These are phyloP conservation scores for Ennomos erosarius DNA, from an alignment of 2,888 invertebrate genomes.

Conservation along the genomic window DNA sequence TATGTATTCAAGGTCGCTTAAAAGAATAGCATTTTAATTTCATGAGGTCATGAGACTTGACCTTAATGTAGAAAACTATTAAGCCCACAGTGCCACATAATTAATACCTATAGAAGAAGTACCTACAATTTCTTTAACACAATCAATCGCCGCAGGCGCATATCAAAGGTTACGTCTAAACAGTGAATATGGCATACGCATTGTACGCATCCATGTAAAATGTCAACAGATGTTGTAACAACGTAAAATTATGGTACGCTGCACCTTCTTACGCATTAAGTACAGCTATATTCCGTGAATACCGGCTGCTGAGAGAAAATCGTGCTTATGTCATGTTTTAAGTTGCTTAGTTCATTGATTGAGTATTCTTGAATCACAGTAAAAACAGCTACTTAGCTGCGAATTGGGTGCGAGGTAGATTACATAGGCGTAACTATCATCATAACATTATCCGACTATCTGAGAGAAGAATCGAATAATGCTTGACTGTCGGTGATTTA, in stretches of 20 bases:
- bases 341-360: slow-evolving; percentile 18
- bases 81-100: slow-evolving; percentile 25
- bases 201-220: slow-evolving; percentile 40
- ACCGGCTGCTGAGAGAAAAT: slow-evolving; percentile 19
- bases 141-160: slow-evolving; percentile 45
- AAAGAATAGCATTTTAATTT: slow-evolving; percentile 56
- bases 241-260: slow-evolving; percentile 25
- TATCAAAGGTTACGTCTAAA: slow-evolving; percentile 43
- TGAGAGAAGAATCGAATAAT: slow-evolving; percentile 22
- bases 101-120: slow-evolving; percentile 10
- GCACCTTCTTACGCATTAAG: slow-evolving; percentile 24
- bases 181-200: slow-evolving; percentile 30
- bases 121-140: slow-evolving; percentile 34
- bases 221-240: slow-evolving; percentile 48
- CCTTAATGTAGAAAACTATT: slow-evolving; percentile 31
- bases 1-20: slow-evolving; percentile 40
- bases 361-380: slow-evolving; percentile 6
- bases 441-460: slow-evolving; percentile 12
- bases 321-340: slow-evolving; percentile 24
- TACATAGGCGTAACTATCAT: slow-evolving; percentile 3
- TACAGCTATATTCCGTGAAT: slow-evolving; percentile 12
- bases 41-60: slow-evolving; percentile 30
- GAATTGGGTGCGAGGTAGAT: slow-evolving; percentile 1
- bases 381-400: slow-evolving; percentile 9
- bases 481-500: slow-evolving; percentile 31